Percentiles rank a stretch among this genome's conserved stretches.
Evolutionary conservation across 2,888 invertebrate species (phyloP).

Genomic region (Crocallis elinguaria): DNA sequence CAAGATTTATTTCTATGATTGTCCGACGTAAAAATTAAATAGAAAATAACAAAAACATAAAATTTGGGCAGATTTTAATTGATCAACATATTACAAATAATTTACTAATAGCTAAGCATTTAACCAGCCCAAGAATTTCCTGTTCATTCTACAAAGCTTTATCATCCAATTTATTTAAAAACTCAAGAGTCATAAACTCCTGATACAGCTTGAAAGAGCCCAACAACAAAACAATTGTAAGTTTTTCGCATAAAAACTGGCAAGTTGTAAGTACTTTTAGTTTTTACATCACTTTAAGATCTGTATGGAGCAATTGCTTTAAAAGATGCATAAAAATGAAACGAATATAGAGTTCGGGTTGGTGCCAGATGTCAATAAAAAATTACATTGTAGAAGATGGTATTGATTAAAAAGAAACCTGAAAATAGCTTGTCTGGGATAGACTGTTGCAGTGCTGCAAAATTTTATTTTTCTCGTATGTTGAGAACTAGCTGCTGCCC

Average conservation of each 20-base stretch:
- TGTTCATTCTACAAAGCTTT: constrained; percentile 25
- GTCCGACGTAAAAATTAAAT: too few relatives aligned
- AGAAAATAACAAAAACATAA: too few relatives aligned
- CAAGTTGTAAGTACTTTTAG: constrained; percentile 52
- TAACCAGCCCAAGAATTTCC: not conserved
- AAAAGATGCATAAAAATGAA: constrained; percentile 34
- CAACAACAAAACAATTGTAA: constrained; percentile 50
- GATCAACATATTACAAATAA: too few relatives aligned
- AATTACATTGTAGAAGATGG: constrained; percentile 33
- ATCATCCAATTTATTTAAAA: constrained; percentile 35
- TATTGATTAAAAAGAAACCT: constrained; percentile 27
- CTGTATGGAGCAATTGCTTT: constrained; percentile 32
- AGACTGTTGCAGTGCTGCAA: not conserved
- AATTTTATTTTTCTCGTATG: too few relatives aligned
- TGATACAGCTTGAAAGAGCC: constrained; percentile 27
- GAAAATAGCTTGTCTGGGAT: constrained; percentile 16
- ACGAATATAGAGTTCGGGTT: constrained; percentile 40
- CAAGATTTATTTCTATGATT: too few relatives aligned
- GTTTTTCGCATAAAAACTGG: constrained; percentile 49
- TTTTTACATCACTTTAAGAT: constrained; percentile 52
- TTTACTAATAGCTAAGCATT: not conserved
- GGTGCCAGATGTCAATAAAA: constrained; percentile 44
- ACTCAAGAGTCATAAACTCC: constrained; percentile 34
- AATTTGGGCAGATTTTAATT: too few relatives aligned
- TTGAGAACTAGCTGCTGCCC: too few relatives aligned